Percentiles rank a stretch among this genome's conserved stretches.
These are phyloP conservation scores for Helicoverpa assulta DNA, from an alignment of 2,888 invertebrate genomes.

Conservation along the genomic window DNA sequence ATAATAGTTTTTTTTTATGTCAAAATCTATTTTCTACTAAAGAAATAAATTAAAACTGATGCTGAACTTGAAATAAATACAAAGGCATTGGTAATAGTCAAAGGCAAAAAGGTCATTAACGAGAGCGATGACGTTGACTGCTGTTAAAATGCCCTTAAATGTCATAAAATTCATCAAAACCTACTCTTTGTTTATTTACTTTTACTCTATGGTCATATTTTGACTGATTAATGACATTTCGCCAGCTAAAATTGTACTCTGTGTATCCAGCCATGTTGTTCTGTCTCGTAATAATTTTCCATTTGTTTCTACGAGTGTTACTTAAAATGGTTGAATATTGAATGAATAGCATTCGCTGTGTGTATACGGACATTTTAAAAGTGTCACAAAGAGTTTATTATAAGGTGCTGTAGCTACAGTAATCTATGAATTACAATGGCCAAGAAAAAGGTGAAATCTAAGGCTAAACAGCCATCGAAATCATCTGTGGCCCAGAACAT, in stretches of 20 bases:
- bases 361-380: constrained; percentile 1
- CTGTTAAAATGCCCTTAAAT: constrained; percentile 7
- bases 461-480: constrained; percentile 62
- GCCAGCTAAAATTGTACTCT: constrained; percentile 2
- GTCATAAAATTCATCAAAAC: constrained; percentile 36
- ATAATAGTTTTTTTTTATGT: too few species aligned
- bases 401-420: constrained; percentile 6
- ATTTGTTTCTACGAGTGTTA: background rate
- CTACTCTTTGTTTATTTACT: constrained; percentile 6
- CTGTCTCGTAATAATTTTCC: constrained; percentile 17
- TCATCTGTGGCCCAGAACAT: constrained; percentile 47
- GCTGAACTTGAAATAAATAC: too few species aligned
- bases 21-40: too few species aligned
- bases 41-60: too few species aligned
- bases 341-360: constrained; percentile 2
- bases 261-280: constrained; percentile 52
- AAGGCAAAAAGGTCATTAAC: constrained; percentile 26
- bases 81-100: background rate
- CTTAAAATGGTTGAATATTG: background rate
- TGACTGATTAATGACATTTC: constrained; percentile 46
- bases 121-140: background rate
- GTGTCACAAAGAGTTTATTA: constrained; percentile 1
- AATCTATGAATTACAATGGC: constrained; percentile 71
- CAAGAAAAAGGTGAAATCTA: constrained; percentile 76
- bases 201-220: constrained; percentile 52